Conservation (phyloP, 2,888 invertebrate genomes). For the Erebia epiphron region DNA sequence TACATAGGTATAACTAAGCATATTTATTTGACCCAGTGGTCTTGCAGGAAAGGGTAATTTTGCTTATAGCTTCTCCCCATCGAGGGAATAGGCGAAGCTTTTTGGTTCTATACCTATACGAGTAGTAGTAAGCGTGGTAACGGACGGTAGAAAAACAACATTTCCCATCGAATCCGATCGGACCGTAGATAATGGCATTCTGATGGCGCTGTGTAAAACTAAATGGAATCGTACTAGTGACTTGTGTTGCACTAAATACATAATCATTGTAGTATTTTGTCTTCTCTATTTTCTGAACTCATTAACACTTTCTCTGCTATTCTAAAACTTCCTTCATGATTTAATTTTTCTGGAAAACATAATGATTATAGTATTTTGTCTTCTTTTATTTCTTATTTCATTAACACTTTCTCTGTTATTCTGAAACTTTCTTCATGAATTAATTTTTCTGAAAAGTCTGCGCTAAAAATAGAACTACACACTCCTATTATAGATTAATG, state of each 20-base stretch:
- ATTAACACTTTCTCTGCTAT: too few relatives aligned
- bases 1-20: too few relatives aligned
- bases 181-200: constrained; percentile 28
- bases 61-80: neutral
- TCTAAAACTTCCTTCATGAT: too few relatives aligned
- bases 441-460: neutral
- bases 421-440: too few relatives aligned
- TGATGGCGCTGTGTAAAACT: constrained; percentile 22
- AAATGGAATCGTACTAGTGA: constrained; percentile 16
- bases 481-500: too few relatives aligned
- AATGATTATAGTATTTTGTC: too few relatives aligned
- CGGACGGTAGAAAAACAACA: constrained; percentile 30
- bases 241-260: constrained; percentile 16
- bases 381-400: too few relatives aligned
- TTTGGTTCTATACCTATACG: neutral
- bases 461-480: neutral
- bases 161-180: constrained; percentile 31
- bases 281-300: neutral
- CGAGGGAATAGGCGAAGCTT: neutral
- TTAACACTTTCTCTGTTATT: too few relatives aligned
- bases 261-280: neutral
- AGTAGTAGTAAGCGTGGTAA: constrained; percentile 28
- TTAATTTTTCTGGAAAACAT: too few relatives aligned
- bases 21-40: neutral
- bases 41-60: neutral